Conservation (phyloP, 2,113 vertebrate species). For the Oryzias melastigma region DNA sequence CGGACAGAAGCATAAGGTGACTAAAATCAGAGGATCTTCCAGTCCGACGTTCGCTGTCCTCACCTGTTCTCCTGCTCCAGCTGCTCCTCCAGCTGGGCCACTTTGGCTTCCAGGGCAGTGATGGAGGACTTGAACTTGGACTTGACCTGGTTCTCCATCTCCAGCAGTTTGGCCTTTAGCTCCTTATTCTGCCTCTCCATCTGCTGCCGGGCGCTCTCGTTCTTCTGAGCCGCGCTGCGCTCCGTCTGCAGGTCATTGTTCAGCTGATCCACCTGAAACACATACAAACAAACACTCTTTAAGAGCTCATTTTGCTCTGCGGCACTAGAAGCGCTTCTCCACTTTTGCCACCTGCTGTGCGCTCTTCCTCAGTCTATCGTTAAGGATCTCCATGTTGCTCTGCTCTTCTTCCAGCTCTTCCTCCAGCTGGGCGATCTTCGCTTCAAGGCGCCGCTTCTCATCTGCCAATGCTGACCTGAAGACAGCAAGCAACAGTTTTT, state of each 20-base stretch:
- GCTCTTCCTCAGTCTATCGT: conserved; percentile 90
- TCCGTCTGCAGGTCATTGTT: conserved; percentile 87
- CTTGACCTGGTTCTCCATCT: conserved; percentile 89
- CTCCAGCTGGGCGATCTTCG: conserved; percentile 88
- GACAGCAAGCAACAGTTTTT: neutral
- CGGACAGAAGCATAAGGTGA: neutral
- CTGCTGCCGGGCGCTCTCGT: conserved; percentile 88
- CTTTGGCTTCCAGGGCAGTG: conserved; percentile 85
- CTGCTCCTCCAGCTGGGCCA: conserved; percentile 90
- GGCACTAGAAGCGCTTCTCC: neutral
- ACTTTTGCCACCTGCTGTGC: conserved; percentile 83
- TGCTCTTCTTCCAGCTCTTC: conserved; percentile 96
- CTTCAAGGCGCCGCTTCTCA: conserved; percentile 91
- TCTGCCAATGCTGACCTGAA: conserved; percentile 85
- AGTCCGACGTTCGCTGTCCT: neutral
- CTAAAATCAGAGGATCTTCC: neutral
- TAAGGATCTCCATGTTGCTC: conserved; percentile 86
- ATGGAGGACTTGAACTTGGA: conserved; percentile 92
- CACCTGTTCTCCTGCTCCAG: conserved; percentile 94
- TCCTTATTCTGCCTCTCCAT: conserved; percentile 96
- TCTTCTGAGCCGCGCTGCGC: conserved; percentile 86
- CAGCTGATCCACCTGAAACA: conserved; percentile 86
- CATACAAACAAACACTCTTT: neutral
- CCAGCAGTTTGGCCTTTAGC: conserved; percentile 88
- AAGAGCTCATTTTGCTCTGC: neutral